Evolutionary conservation across 2,888 invertebrate species (phyloP).

Genomic region (Geophilus truncorum): DNA sequence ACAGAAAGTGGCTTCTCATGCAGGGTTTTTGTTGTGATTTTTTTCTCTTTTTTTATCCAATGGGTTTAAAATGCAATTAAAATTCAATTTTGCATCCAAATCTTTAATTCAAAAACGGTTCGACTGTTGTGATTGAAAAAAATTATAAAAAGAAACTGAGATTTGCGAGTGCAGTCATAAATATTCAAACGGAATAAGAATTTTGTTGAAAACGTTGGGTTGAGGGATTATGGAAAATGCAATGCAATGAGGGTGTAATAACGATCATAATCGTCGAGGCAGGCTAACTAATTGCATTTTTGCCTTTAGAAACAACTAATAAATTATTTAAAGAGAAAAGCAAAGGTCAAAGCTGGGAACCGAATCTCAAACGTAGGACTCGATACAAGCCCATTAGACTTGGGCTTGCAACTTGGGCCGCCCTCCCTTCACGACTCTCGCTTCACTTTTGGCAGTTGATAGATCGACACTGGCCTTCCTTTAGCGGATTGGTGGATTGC

Average conservation of each 20-base stretch:
- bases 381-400: slow-evolving; percentile 32
- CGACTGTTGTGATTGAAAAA: neutral
- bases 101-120: neutral
- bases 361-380: slow-evolving; percentile 30
- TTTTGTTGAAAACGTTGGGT: slow-evolving; percentile 2
- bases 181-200: neutral
- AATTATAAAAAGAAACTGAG: neutral
- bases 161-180: neutral
- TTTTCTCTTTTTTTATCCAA: neutral
- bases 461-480: slow-evolving; percentile 32
- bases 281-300: slow-evolving; percentile 34
- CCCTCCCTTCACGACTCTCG: slow-evolving; percentile 28
- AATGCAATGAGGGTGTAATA: neutral
- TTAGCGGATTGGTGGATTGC: slow-evolving; percentile 31
- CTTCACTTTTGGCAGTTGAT: slow-evolving; percentile 31
- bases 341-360: slow-evolving; percentile 21
- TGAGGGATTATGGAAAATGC: neutral
- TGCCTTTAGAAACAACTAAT: slow-evolving; percentile 32
- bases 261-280: slow-evolving; percentile 25
- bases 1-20: neutral
- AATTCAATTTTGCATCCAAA: neutral
- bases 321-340: slow-evolving; percentile 8
- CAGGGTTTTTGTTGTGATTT: neutral
- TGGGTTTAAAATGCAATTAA: neutral
- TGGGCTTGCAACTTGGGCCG: slow-evolving; percentile 25